Evolutionary conservation across 2,888 invertebrate species (phyloP), one percentile per base, ranked within the genome.

Genomic region (Cataglyphis albicans): DNA sequence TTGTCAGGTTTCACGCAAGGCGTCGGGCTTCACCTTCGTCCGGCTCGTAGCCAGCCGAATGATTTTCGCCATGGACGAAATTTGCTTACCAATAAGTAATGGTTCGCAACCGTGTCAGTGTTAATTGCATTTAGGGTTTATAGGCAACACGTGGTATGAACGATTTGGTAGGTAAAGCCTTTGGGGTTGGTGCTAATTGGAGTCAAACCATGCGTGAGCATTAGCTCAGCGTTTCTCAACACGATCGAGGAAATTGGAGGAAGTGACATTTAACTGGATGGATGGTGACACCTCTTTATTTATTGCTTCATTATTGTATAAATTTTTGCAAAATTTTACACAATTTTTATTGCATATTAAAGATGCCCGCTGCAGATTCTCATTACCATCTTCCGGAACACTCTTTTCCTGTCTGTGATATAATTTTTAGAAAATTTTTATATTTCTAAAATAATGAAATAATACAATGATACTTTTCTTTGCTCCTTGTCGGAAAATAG

Each of bases 71-170:
- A 48, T 21, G 61, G 44, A 80, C 57, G 3, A 61, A 81, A 63
- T 81, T 61, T 18, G 29, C 35, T 18, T 35, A 25, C 25, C 55
- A 12, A 38, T 64, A 73, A 61, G 41, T 61, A 25, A 76, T 55
- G n/a, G n/a, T 65, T 65, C 29, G 75, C 65, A 65, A 25, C 48
- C 38, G 18, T n/a, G 38, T 64, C 25, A 25, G 52, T 63, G 44
- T 48, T 63, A 64, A 76, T 76, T 75, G 38, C 75, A n/a, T 64
- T 76, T 65, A 65, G 38, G 38, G 15, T 65, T 55, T 65, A n/a
- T 65, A n/a, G 7, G 52, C 2, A 52, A 52, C 7, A 52, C n/a
- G n/a, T n/a, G 29, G 29, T 18, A 52, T 35, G 55, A 76, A 52
- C 25, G 55, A 65, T 76, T 65, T 12, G 38, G 9, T 64, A 55